Evolutionary conservation across 2,113 vertebrate species (phyloP).

Genomic region (Odontesthes bonariensis): DNA sequence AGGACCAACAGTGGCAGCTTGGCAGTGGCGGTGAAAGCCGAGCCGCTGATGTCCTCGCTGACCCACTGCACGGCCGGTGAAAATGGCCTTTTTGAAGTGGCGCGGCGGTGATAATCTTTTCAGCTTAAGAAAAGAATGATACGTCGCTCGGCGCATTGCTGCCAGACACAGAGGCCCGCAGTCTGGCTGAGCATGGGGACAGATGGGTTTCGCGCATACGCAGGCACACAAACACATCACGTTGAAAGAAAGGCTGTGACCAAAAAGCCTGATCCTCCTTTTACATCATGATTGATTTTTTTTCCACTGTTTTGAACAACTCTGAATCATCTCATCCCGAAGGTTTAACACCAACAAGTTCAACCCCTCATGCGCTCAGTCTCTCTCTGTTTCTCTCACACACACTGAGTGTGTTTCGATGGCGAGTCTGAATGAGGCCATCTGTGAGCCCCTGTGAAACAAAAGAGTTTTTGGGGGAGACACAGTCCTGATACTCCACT

Average conservation of each 20-base stretch:
- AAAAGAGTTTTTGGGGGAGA: constrained; percentile 66
- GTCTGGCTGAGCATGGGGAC: constrained; percentile 52
- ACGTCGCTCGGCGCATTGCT: constrained; percentile 23
- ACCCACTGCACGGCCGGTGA: constrained; percentile 10
- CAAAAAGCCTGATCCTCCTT: constrained; percentile 22
- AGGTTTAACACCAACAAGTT: constrained; percentile 33
- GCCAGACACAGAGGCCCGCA: constrained; percentile 32
- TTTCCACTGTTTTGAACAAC: constrained; percentile 32
- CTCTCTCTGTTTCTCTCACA: constrained; percentile 16
- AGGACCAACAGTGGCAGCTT: not conserved
- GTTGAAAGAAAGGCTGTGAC: constrained; percentile 18
- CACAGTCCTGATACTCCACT: constrained; percentile 24
- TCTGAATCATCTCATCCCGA: constrained; percentile 27
- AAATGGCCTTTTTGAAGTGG: constrained; percentile 7
- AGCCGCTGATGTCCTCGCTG: not conserved
- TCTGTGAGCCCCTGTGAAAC: constrained; percentile 74
- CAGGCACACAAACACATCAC: constrained; percentile 28
- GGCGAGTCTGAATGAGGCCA: constrained; percentile 74
- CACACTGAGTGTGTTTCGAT: constrained; percentile 1
- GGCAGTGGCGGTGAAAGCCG: not conserved
- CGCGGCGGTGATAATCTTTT: constrained; percentile 17
- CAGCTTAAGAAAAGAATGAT: constrained; percentile 37
- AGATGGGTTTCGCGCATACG: constrained; percentile 51
- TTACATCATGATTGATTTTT: constrained; percentile 65
- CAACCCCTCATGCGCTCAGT: constrained; percentile 10